Conservation (phyloP, 2,888 invertebrate genomes). For the Podotricha telesiphe region DNA sequence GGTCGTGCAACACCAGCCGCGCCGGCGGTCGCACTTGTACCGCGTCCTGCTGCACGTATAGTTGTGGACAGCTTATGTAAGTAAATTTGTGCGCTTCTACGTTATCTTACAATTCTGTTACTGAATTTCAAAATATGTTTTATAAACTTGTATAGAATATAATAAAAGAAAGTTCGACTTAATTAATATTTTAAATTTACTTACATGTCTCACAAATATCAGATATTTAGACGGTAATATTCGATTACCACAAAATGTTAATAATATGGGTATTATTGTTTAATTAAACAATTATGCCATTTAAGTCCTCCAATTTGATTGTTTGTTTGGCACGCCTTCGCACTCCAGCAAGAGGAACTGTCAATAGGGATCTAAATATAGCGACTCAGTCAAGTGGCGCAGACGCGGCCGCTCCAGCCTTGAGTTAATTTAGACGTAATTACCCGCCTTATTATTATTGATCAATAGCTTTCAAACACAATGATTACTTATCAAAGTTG, state of each 20-base stretch:
- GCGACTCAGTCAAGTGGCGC: constrained; percentile 51
- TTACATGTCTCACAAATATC: too few species aligned
- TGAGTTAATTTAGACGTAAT: constrained; percentile 51
- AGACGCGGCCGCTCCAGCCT: constrained; percentile 53
- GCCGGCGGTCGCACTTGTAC: background rate
- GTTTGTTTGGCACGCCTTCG: constrained; percentile 67
- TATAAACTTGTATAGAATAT: too few species aligned
- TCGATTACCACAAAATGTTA: background rate
- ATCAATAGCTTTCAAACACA: constrained; percentile 20
- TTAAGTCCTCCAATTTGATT: constrained; percentile 45
- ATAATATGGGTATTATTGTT: background rate
- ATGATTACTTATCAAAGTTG: constrained; percentile 12
- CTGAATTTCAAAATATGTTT: too few species aligned
- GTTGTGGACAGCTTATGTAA: background rate
- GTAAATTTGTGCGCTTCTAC: background rate
- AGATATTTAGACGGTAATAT: background rate
- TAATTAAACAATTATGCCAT: constrained; percentile 9
- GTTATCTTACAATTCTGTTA: too few species aligned
- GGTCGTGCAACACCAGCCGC: background rate
- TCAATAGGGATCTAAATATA: constrained; percentile 56
- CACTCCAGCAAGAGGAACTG: constrained; percentile 57
- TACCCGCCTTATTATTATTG: constrained; percentile 38
- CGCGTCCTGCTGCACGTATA: too few species aligned
- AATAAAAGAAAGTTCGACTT: too few species aligned
- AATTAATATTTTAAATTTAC: background rate